Conservation (phyloP, 2,888 invertebrate genomes). For the Cantharis flavilabris region DNA sequence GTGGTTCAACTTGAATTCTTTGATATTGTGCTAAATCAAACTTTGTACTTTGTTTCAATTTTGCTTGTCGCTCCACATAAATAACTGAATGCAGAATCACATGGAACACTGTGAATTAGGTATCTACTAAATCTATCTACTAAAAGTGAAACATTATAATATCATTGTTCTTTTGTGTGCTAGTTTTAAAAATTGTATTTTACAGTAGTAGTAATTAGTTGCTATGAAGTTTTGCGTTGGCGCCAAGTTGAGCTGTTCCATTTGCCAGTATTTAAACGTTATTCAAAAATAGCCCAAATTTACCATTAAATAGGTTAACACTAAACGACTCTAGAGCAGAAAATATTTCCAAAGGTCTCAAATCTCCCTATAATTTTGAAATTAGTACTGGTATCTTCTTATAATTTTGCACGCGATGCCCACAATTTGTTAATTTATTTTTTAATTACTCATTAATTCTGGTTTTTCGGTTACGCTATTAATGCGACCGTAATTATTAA, state of each 20-base stretch:
- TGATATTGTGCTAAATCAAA: background rate
- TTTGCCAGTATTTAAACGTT: conserved; percentile 1
- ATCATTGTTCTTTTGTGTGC: background rate
- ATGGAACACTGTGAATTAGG: background rate
- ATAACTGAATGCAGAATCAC: background rate
- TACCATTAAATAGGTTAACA: background rate
- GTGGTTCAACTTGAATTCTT: background rate
- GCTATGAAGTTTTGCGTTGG: background rate
- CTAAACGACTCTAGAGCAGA: background rate
- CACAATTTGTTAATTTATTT: background rate
- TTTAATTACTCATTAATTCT: background rate
- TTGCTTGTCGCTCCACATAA: background rate
- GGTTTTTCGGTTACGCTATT: background rate
- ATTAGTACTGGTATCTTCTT: background rate
- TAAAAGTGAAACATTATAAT: background rate
- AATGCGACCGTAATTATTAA: background rate
- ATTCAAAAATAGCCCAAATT: background rate
- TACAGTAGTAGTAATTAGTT: background rate
- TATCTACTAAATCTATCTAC: background rate
- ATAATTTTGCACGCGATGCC: background rate
- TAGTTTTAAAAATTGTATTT: background rate
- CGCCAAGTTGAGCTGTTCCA: background rate
- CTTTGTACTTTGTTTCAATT: background rate
- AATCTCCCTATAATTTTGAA: background rate
- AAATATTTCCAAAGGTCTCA: background rate